Evolutionary conservation across 2,797 vertebrate genomes (phyloP).

Genomic region (Alauda arvensis): DNA sequence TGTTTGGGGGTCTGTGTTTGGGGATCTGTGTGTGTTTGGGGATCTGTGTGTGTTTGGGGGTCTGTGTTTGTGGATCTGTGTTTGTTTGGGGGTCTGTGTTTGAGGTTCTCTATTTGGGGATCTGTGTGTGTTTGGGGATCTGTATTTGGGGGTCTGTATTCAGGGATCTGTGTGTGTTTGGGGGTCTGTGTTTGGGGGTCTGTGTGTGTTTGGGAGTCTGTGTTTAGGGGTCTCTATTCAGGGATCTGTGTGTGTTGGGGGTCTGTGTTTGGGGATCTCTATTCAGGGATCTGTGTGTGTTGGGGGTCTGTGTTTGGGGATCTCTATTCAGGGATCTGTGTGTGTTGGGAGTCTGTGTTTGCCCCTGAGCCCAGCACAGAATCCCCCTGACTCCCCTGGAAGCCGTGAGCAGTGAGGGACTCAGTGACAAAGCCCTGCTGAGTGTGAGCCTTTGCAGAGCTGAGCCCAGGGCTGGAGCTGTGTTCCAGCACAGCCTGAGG

Average conservation of each 20-base stretch:
- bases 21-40: no score
- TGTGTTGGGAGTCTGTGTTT: neutral
- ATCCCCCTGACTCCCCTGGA: neutral
- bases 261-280: neutral
- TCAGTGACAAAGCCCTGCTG: neutral
- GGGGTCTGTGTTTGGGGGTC: no score
- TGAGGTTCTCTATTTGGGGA: no score
- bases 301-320: neutral
- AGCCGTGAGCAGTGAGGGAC: neutral
- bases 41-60: no score
- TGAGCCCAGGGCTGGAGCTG: neutral
- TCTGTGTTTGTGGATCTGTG: neutral
- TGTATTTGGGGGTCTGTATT: neutral
- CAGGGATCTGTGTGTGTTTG: no score
- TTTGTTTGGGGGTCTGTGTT: neutral
- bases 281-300: neutral
- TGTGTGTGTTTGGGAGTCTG: neutral
- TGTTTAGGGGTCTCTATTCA: neutral
- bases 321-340: neutral
- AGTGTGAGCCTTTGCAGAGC: neutral
- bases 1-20: neutral
- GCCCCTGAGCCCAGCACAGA: neutral
- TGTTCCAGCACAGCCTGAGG: neutral
- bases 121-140: neutral
- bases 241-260: neutral